Evolutionary conservation across 2,113 vertebrate species (phyloP).

Genomic region (Caracal caracal): DNA sequence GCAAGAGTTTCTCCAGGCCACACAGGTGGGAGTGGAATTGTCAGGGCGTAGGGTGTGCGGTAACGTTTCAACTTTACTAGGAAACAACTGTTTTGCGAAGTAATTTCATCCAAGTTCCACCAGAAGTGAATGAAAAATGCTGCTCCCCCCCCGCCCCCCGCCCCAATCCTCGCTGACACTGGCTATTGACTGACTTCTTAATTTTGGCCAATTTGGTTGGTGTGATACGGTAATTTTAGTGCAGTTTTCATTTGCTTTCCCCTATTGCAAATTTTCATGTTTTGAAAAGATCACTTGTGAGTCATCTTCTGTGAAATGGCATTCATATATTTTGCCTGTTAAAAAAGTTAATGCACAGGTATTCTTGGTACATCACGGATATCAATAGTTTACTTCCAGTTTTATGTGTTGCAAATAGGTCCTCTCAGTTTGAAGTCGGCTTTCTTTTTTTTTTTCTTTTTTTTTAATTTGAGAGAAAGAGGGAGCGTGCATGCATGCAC

Average conservation of each 20-base stretch:
- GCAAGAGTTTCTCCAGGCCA: neutral
- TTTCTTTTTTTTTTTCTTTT: neutral
- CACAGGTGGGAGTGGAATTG: neutral
- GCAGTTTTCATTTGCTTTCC: neutral
- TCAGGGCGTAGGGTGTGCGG: neutral
- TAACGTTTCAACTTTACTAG: neutral
- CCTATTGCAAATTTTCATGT: neutral
- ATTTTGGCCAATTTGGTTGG: neutral
- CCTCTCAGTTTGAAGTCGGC: neutral
- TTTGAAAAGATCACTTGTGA: neutral
- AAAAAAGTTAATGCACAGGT: slow-evolving; percentile 1
- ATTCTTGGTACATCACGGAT: neutral
- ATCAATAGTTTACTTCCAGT: slow-evolving; percentile 8
- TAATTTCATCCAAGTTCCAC: neutral
- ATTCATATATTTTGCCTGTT: slow-evolving; percentile 3
- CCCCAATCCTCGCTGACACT: neutral
- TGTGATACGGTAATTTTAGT: neutral
- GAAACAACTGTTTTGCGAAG: neutral
- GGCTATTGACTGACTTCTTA: neutral
- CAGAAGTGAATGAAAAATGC: neutral
- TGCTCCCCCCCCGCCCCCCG: neutral
- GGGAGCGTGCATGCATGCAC: neutral
- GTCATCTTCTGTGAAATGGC: neutral
- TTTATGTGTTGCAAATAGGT: slow-evolving; percentile 9
- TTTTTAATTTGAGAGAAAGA: neutral